phyloP scores from a whole-genome alignment of 2,797 vertebrate genomes.

The Sciurus vulgaris region DNA sequence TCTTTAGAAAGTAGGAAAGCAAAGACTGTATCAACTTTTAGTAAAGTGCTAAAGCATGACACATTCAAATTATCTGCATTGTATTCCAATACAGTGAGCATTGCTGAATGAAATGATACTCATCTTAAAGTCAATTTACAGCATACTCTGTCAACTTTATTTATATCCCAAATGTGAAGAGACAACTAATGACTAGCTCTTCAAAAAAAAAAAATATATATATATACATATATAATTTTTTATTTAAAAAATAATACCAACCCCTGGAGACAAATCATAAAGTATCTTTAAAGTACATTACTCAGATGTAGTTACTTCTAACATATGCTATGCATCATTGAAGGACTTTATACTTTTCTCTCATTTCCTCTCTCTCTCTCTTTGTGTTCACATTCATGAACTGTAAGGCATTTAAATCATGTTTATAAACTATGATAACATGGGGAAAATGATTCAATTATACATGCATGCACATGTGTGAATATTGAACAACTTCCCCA shows the following conservation, averaged over 20 bases:
- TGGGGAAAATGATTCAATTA: background rate
- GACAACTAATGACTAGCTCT: background rate
- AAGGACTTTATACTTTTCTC: background rate
- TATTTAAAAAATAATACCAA: background rate
- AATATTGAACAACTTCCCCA: background rate
- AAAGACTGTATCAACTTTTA: background rate
- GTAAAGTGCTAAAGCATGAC: background rate
- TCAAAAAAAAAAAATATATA: background rate
- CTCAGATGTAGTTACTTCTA: background rate
- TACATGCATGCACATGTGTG: background rate
- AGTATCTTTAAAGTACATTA: background rate
- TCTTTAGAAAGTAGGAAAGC: background rate
- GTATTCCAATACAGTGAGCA: background rate
- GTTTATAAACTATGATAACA: background rate
- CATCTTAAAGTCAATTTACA: background rate
- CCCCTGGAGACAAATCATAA: background rate
- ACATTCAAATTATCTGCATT: background rate
- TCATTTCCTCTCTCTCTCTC: background rate
- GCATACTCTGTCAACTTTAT: background rate
- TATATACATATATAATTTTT: background rate
- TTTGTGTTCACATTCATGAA: background rate
- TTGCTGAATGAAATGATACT: slow-evolving; percentile 34
- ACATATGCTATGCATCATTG: background rate
- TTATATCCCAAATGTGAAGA: background rate
- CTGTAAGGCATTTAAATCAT: background rate